Evolutionary conservation across 2,113 vertebrate genomes (phyloP), one percentile per base, ranked within the genome.

Genomic region (Tupaia tana): DNA sequence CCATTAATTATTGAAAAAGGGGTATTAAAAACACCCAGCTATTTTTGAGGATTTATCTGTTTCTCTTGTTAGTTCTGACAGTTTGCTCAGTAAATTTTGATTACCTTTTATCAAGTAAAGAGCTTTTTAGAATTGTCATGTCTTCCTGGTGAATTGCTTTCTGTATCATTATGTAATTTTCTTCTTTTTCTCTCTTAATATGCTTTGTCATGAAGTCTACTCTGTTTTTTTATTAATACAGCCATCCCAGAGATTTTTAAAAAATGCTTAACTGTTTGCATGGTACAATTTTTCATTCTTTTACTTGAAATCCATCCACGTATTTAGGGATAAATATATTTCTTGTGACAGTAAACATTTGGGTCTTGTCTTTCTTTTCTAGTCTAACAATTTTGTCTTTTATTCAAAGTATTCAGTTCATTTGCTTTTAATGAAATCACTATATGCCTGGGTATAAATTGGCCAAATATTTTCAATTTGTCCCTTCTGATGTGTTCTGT

Each of bases 131-230:
- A 78, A 80, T 34, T 59, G 7, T 34, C 43, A 16, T 20, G 2
- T 71, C 27, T 86, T 86, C 15, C 52, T 85, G 64, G 58, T 54
- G 24, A 84, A 84, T 63, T 69, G 19, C 12, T 73, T 69, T 15
- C 61, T 83, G 19, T 77, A 52, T 90, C 29, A 92, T 69, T 87
- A 70, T 59, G 61, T 29, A 84, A 74, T 74, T 86, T 92, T 73
- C 56, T 8, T 31, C 54, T 78, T 73, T 88, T 70, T 71, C 13
- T 66, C 19, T 74, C 22, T 67, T 27, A 92, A 11, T 59, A 84
- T 6, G 80, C 58, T 74, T 91, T 75, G 34, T 73, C 22, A 66
- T 70, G 4, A 29, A 74, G 3, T 91, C 25, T 43, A 73, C 22
- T 81, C 77, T 82, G 22, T 81, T 34, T 88, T 88, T 73, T 52